phyloP scores from a whole-genome alignment of 2,113 vertebrate genomes.

The Cyanocitta stelleri region DNA sequence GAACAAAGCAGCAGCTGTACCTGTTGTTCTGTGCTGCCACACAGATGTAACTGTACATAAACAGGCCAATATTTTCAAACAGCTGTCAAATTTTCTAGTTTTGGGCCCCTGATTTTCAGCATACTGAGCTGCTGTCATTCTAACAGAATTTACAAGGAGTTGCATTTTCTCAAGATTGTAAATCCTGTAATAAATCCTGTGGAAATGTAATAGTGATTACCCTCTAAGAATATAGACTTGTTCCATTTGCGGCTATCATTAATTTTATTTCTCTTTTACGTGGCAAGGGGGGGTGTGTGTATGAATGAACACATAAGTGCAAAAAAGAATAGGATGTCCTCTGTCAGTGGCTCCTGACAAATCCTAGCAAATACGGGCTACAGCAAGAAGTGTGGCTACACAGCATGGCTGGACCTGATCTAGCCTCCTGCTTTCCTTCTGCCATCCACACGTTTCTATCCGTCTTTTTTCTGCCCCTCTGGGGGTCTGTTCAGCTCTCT shows the following conservation, averaged over 20 bases:
- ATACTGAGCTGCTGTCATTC: background rate
- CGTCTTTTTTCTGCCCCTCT: background rate
- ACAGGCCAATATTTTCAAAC: background rate
- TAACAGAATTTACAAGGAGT: background rate
- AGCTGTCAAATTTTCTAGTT: background rate
- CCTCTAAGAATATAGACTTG: background rate
- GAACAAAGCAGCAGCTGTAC: background rate
- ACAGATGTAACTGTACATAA: background rate
- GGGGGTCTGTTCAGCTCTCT: background rate
- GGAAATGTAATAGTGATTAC: background rate
- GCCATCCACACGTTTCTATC: rapidly evolving
- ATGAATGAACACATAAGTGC: background rate
- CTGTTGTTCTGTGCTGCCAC: background rate
- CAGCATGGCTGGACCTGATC: background rate
- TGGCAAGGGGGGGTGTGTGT: rapidly evolving
- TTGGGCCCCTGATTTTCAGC: background rate
- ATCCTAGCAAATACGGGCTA: background rate
- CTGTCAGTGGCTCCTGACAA: background rate
- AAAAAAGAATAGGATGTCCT: background rate
- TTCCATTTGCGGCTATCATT: background rate
- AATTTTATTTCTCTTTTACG: background rate
- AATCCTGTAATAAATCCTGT: background rate
- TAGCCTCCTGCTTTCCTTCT: background rate
- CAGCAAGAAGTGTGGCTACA: background rate
- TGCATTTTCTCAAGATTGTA: background rate